These are phyloP conservation scores for Euclidia mi DNA, from an alignment of 2,888 invertebrate species.

Conservation along the genomic window DNA sequence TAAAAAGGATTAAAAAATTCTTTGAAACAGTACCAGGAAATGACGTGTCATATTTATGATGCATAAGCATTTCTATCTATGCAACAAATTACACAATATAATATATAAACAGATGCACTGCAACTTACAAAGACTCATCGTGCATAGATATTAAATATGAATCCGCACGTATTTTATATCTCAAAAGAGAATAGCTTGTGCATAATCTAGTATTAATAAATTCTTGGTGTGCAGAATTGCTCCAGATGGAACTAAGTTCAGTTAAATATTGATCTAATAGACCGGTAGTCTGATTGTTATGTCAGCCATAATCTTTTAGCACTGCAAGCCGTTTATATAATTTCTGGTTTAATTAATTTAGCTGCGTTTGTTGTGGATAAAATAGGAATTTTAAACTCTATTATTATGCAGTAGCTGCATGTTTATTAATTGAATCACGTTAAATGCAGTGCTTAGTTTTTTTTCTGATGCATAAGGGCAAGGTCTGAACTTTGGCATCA, in stretches of 20 bases:
- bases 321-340: too few species aligned
- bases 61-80: slow-evolving; percentile 18
- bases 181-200: slow-evolving; percentile 37
- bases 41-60: slow-evolving; percentile 4
- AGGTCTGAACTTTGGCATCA: too few species aligned
- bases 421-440: too few species aligned
- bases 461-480: too few species aligned
- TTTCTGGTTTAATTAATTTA: too few species aligned
- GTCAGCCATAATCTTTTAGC: too few species aligned
- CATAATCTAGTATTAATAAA: slow-evolving; percentile 38
- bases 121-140: slow-evolving; percentile 34
- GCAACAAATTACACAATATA: slow-evolving; percentile 24
- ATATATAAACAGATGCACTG: slow-evolving; percentile 18
- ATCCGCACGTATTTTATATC: slow-evolving; percentile 35
- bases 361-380: too few species aligned
- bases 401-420: too few species aligned
- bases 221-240: slow-evolving; percentile 14
- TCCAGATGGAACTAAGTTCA: slow-evolving; percentile 5
- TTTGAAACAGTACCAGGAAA: too few species aligned
- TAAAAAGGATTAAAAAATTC: too few species aligned
- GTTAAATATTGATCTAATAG: slow-evolving; percentile 4
- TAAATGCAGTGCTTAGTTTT: too few species aligned
- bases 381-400: too few species aligned
- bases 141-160: slow-evolving; percentile 36
- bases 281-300: not conserved